Percentiles rank a stretch among this genome's conserved stretches.
phyloP scores from a whole-genome alignment of 2,888 invertebrate genomes.

The Chaetoderma sp. region DNA sequence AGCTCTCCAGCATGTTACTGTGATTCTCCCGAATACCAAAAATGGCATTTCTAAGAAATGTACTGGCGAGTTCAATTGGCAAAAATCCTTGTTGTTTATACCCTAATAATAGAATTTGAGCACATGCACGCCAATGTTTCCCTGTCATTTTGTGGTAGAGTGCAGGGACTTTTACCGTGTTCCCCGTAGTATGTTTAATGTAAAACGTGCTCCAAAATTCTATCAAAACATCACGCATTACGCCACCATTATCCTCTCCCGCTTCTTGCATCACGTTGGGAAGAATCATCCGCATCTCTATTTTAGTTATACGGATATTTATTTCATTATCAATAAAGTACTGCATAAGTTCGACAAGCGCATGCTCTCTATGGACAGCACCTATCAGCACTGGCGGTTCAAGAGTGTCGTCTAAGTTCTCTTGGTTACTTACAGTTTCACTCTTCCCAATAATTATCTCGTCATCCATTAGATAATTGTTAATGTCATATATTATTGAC shows the following conservation, averaged over 20 bases:
- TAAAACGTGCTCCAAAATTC: too few relatives aligned
- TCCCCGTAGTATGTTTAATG: conserved; percentile 29
- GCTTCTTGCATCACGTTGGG: conserved; percentile 25
- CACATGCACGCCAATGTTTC: conserved; percentile 31
- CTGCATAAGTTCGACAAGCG: too few relatives aligned
- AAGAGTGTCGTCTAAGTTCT: too few relatives aligned
- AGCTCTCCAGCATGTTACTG: too few relatives aligned
- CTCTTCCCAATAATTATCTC: too few relatives aligned
- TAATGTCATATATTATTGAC: too few relatives aligned
- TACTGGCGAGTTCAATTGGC: conserved; percentile 21
- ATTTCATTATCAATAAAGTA: too few relatives aligned
- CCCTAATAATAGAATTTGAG: conserved; percentile 29
- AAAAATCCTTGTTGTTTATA: conserved; percentile 23
- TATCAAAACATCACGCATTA: conserved; percentile 24
- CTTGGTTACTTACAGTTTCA: too few relatives aligned
- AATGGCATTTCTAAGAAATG: conserved; percentile 12
- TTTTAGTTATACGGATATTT: too few relatives aligned
- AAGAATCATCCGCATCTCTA: conserved; percentile 26
- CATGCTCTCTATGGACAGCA: too few relatives aligned
- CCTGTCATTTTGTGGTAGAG: conserved; percentile 32
- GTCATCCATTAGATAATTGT: too few relatives aligned
- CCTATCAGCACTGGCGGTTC: too few relatives aligned
- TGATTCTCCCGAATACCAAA: conserved; percentile 15
- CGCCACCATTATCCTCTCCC: conserved; percentile 27
- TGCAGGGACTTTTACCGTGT: conserved; percentile 22